Base-by-base conservation (phyloP, 1,140 invertebrate genomes). In the Rhyacophila brunnea region DNA sequence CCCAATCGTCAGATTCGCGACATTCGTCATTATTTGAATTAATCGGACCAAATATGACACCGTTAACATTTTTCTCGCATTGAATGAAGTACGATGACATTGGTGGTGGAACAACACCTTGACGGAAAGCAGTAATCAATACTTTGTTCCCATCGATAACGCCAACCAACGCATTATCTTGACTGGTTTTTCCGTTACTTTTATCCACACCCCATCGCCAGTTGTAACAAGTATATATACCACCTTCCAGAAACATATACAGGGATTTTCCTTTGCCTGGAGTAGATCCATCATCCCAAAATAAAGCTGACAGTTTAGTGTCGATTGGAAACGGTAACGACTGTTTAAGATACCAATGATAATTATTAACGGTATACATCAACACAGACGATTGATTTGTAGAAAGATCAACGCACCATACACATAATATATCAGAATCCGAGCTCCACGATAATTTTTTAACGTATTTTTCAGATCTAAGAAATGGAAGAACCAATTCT, bases 321-420 rank as follows among this genome's bases (percentile, higher is more conserved):
- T 74, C 66, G 46, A 68, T 64, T 13, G 70, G 54, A 68, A 87
- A 88, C 7, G 60, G 55, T 2, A 90, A 67, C 45, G 73, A 83
- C 68, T 94, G 88, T 69, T 96, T 96, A 10, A 90, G 71, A 74
- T 95, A 95, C 93, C 93, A 96, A 69, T 95, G 88, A 69, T 93
- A 95, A 79, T 96, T 96, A 17, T 83, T 84, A 44, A 85, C 82
- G 5, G 88, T 91, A 80, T 89, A 96, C 0, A 96, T 70, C 66
- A 93, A 84, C 32, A 96, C 68, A 68, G 65, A 54, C 47, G 69
- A 71, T 56, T 64, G 67, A 49, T 64, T 62, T 45, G 59, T 72
- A 60, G 62, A 62, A 35, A 69, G 42, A 52, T 80, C 71, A 57
- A 74, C 71, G 59, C 81, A 83, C 67, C 81, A 81, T 15, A 92